A percentile compares a stretch with the other conserved stretches of the same genome.
Evolutionary conservation across 2,113 vertebrate genomes (phyloP).

Genomic region (Bos javanicus): DNA sequence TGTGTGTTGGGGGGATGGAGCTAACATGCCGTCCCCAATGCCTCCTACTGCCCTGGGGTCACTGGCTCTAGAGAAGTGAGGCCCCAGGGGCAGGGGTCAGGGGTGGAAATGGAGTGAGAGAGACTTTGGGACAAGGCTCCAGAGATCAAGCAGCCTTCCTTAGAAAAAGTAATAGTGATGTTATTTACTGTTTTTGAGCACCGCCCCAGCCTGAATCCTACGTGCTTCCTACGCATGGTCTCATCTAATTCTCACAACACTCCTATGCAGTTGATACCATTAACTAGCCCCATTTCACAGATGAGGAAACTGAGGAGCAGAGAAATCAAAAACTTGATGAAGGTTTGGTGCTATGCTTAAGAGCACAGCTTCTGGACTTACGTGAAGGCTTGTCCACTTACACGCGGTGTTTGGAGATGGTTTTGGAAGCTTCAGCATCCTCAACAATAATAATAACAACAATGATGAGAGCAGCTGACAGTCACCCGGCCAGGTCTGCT

Average conservation of each 20-base stretch:
- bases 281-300: neutral
- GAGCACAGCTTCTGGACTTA: neutral
- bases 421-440: neutral
- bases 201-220: neutral
- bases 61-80: neutral
- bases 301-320: neutral
- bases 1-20: neutral
- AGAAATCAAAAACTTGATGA: neutral
- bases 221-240: neutral
- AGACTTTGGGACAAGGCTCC: neutral
- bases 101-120: neutral
- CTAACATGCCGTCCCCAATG: neutral
- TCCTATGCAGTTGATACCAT: neutral
- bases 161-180: neutral
- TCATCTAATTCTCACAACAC: neutral
- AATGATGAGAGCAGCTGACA: neutral
- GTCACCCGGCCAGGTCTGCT: neutral
- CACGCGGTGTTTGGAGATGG: neutral
- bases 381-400: neutral
- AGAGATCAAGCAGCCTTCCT: neutral
- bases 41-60: neutral
- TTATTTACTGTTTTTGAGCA: neutral
- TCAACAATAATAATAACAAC: neutral
- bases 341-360: neutral
- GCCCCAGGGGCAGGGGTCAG: neutral